phyloP scores from a whole-genome alignment of 2,113 vertebrate genomes.

The Myotis brandtii region DNA sequence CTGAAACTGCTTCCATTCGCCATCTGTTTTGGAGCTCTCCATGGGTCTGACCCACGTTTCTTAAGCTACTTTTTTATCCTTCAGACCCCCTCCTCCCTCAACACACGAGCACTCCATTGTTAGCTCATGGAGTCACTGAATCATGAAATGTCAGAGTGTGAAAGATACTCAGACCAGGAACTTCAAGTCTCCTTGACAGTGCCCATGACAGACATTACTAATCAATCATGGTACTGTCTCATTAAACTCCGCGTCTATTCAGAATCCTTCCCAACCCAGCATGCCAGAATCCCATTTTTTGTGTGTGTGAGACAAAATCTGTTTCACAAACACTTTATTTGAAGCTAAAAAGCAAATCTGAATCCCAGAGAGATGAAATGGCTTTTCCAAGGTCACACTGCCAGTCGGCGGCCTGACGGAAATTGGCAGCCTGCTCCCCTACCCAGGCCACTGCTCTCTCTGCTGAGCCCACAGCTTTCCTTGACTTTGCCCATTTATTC shows the following conservation, averaged over 20 bases:
- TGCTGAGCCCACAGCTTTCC: neutral
- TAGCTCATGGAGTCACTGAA: neutral
- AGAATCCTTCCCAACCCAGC: neutral
- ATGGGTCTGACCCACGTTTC: neutral
- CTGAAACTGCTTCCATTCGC: neutral
- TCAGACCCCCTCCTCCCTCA: neutral
- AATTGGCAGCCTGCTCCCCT: neutral
- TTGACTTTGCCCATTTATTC: neutral
- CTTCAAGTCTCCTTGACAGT: neutral
- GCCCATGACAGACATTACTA: neutral
- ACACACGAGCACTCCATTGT: neutral
- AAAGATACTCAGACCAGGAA: neutral
- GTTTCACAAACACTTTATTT: neutral
- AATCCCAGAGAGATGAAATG: neutral
- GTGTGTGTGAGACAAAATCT: neutral
- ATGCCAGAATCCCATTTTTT: neutral
- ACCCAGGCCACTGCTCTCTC: neutral
- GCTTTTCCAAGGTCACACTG: neutral
- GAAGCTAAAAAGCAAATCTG: neutral
- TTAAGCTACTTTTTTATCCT: neutral
- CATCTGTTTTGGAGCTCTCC: neutral
- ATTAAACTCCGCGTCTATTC: neutral
- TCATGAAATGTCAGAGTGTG: neutral
- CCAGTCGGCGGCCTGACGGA: rapidly evolving
- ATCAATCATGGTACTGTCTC: neutral